A percentile compares a stretch with the other conserved stretches of the same genome.
Conservation (phyloP, 2,113 vertebrate species). For the Columbina picui region DNA sequence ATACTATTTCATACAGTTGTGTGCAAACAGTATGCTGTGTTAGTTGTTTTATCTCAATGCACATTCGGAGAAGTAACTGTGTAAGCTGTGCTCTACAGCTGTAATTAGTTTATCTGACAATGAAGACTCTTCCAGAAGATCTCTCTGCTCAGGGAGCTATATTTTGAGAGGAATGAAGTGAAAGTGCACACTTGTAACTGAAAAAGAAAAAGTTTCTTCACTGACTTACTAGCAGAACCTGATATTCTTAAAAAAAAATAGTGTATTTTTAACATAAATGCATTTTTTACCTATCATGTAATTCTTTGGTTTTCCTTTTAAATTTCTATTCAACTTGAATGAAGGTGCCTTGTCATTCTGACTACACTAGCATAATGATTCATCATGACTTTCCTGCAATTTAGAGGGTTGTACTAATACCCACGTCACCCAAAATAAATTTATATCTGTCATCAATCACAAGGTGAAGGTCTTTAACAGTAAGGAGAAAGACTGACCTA, state of each 20-base stretch:
- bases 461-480: accelerated
- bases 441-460: not conserved
- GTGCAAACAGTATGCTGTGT: not conserved
- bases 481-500: not conserved
- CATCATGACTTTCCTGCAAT: not conserved
- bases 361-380: not conserved
- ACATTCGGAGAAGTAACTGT: not conserved
- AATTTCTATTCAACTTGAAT: not conserved
- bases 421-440: not conserved
- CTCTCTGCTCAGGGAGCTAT: not conserved
- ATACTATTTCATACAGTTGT: not conserved
- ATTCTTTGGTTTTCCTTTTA: not conserved
- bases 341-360: not conserved
- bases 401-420: not conserved
- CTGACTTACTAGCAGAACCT: not conserved
- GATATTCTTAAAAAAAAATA: not conserved
- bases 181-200: not conserved
- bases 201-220: accelerated
- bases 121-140: not conserved
- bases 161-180: not conserved
- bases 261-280: not conserved
- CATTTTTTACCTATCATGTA: not conserved
- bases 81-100: not conserved
- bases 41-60: not conserved
- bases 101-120: not conserved